phyloP scores from a whole-genome alignment of 1,140 invertebrate species.

The Aphelenchoides fujianensis region DNA sequence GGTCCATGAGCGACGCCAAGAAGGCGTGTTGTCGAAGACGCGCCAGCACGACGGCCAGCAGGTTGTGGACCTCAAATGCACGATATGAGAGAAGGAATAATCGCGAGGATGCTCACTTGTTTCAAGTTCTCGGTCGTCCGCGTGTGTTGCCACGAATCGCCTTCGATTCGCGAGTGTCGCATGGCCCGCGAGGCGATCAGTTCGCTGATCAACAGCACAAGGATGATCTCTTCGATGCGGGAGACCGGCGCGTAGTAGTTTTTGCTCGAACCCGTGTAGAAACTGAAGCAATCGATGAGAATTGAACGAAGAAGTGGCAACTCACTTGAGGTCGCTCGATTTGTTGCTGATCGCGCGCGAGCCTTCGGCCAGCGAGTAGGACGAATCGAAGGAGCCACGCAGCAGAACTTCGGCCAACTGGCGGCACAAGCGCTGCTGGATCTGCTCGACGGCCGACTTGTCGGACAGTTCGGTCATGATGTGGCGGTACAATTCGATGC shows the following conservation, averaged over 20 bases:
- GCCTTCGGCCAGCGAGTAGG: constrained; percentile 16
- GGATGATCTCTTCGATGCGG: constrained; percentile 38
- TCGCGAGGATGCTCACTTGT: constrained; percentile 11
- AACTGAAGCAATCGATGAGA: constrained; percentile 23
- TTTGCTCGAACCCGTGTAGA: constrained; percentile 43
- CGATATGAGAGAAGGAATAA: not conserved
- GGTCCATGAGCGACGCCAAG: constrained; percentile 1
- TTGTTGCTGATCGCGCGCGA: constrained; percentile 33
- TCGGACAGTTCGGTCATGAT: constrained; percentile 41
- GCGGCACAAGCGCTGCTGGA: constrained; percentile 37
- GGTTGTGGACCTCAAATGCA: constrained; percentile 12
- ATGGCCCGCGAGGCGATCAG: constrained; percentile 32
- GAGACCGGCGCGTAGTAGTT: constrained; percentile 40
- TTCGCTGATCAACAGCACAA: constrained; percentile 44
- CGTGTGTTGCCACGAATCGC: constrained; percentile 11
- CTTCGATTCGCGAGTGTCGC: constrained; percentile 2
- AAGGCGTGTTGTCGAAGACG: constrained; percentile 18
- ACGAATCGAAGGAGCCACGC: constrained; percentile 31
- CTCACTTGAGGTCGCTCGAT: constrained; percentile 31
- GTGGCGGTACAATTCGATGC: constrained; percentile 33
- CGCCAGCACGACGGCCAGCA: constrained; percentile 12
- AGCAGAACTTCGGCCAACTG: constrained; percentile 41
- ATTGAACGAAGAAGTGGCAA: not conserved
- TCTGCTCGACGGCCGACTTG: constrained; percentile 36
- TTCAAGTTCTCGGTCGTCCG: constrained; percentile 10